Evolutionary conservation across 1,140 invertebrate species (phyloP).

Genomic region (Manduca sexta): DNA sequence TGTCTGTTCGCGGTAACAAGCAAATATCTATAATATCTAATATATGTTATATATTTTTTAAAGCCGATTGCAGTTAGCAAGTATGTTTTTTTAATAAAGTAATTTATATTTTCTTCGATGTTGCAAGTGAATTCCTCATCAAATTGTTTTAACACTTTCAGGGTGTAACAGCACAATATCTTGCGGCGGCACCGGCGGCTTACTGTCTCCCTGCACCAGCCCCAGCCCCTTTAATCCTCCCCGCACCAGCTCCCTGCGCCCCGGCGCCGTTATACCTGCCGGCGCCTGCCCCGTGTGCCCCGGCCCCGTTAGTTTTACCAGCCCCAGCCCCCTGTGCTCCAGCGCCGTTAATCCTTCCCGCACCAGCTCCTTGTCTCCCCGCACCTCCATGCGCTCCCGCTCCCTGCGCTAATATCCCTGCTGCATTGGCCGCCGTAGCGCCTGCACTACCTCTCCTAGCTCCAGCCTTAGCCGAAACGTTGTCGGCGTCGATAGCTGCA

Average conservation of each 20-base stretch:
- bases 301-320: conserved; percentile 8
- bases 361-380: neutral
- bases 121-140: too few species aligned
- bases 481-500: conserved; percentile 31
- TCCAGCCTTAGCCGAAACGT: conserved; percentile 26
- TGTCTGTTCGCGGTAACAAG: too few species aligned
- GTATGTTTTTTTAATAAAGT: too few species aligned
- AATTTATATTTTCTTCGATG: too few species aligned
- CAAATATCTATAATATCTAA: too few species aligned
- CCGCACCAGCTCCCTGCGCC: conserved; percentile 11
- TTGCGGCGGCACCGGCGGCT: too few species aligned
- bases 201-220: neutral
- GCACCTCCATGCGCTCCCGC: neutral
- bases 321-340: conserved; percentile 10
- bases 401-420: neutral
- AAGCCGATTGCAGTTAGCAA: too few species aligned
- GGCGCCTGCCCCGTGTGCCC: neutral
- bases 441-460: conserved; percentile 16
- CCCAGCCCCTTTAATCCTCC: conserved; percentile 7
- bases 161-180: too few species aligned
- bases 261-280: neutral
- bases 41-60: too few species aligned
- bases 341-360: neutral
- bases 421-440: conserved; percentile 11
- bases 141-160: too few species aligned